A percentile compares a stretch with the other conserved stretches of the same genome.
These are phyloP conservation scores for Arenicola marina DNA, from an alignment of 2,888 invertebrate genomes.

Conservation along the genomic window DNA sequence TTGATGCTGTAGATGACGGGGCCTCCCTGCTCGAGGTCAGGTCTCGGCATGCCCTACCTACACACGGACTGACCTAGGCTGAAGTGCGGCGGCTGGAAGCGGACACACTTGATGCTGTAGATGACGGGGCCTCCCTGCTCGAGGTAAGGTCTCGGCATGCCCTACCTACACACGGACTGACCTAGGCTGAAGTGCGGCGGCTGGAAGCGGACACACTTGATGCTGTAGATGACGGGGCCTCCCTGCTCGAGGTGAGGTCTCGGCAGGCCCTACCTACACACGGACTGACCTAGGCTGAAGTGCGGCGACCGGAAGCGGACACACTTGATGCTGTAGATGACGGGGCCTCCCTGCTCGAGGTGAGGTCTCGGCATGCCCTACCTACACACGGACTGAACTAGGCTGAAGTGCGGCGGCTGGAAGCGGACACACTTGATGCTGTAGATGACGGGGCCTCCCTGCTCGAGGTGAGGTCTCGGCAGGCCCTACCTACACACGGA, in stretches of 20 bases:
- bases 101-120: slow-evolving; percentile 83
- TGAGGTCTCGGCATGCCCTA: slow-evolving; percentile 67
- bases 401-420: slow-evolving; percentile 79
- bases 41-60: too few species aligned
- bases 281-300: slow-evolving; percentile 77
- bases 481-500: slow-evolving; percentile 71
- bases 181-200: slow-evolving; percentile 85
- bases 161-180: slow-evolving; percentile 62
- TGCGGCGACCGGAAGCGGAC: slow-evolving; percentile 79
- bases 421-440: slow-evolving; percentile 83
- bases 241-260: slow-evolving; percentile 70
- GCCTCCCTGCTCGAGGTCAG: slow-evolving; percentile 67
- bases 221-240: slow-evolving; percentile 80
- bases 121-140: slow-evolving; percentile 72
- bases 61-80: slow-evolving; percentile 73
- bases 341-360: slow-evolving; percentile 68
- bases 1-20: slow-evolving; percentile 86
- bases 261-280: slow-evolving; percentile 74
- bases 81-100: slow-evolving; percentile 82
- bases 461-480: slow-evolving; percentile 71
- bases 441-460: slow-evolving; percentile 78
- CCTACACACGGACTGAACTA: slow-evolving; percentile 69
- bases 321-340: slow-evolving; percentile 85
- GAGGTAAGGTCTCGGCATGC: slow-evolving; percentile 75
- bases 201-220: slow-evolving; percentile 81